phyloP scores from a whole-genome alignment of 2,113 vertebrate genomes.

The Herpailurus yagouaroundi region DNA sequence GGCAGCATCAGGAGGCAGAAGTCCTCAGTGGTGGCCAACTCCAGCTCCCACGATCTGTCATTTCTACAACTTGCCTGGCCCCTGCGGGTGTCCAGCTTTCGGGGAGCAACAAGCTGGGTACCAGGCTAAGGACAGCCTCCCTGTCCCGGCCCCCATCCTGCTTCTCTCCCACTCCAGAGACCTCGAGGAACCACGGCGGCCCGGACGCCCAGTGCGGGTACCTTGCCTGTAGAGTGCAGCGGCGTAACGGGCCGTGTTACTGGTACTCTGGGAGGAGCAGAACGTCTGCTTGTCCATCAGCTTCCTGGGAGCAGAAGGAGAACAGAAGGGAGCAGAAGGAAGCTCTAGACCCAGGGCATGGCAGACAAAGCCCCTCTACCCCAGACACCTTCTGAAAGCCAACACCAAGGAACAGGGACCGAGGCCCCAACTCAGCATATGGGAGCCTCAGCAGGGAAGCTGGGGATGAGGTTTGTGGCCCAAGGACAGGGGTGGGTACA shows the following conservation, averaged over 20 bases:
- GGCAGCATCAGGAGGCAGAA: background rate
- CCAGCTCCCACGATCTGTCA: background rate
- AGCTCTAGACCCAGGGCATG: background rate
- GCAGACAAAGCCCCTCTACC: background rate
- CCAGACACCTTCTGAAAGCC: background rate
- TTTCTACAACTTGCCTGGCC: background rate
- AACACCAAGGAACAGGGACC: background rate
- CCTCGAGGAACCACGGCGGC: accelerated
- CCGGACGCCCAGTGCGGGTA: slow-evolving; percentile 56
- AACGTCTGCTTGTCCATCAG: slow-evolving; percentile 98
- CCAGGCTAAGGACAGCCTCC: too few relatives aligned
- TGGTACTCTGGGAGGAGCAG: slow-evolving; percentile 96
- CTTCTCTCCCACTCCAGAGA: background rate
- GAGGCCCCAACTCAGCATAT: background rate
- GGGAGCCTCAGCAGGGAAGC: background rate
- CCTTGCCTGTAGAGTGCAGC: slow-evolving; percentile 97
- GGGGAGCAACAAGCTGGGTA: background rate
- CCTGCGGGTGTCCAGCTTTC: accelerated
- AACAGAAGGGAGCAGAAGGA: background rate
- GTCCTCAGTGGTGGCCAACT: background rate
- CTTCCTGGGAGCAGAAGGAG: slow-evolving; percentile 88
- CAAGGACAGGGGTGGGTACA: background rate
- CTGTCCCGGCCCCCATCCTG: background rate
- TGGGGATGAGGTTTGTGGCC: background rate
- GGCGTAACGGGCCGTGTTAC: slow-evolving; percentile 95